Evolutionary conservation across 2,888 invertebrate genomes (phyloP).

Genomic region (Bellardia bayeri): DNA sequence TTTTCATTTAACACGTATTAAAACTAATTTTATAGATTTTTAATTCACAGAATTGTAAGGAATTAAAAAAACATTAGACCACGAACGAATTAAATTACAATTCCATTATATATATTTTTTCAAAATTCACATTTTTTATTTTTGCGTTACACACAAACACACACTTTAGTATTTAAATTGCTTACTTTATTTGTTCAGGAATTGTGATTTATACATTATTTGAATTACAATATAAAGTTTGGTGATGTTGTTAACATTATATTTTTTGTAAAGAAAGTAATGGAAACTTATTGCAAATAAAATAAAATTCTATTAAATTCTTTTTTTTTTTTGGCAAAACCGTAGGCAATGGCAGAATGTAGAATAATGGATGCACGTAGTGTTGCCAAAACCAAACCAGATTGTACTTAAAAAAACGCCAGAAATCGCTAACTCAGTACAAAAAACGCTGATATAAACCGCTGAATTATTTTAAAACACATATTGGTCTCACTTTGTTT

Average conservation of each 20-base stretch:
- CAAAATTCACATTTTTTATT: conserved; percentile 64
- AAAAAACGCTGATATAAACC: no score
- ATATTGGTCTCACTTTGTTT: no score
- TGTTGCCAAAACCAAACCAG: no score
- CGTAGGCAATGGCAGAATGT: conserved; percentile 62
- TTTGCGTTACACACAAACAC: conserved; percentile 56
- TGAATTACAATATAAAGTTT: conserved; percentile 7
- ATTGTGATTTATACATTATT: conserved; percentile 19
- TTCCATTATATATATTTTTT: conserved; percentile 62
- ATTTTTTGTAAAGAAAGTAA: conserved; percentile 30
- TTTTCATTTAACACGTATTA: conserved; percentile 57
- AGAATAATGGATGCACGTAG: conserved; percentile 61
- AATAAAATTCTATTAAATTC: conserved; percentile 63
- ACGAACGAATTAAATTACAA: conserved; percentile 66
- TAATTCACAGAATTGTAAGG: conserved; percentile 49
- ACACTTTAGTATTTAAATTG: conserved; percentile 18
- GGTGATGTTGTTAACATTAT: conserved; percentile 21
- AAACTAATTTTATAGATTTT: conserved; percentile 61
- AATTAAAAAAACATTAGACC: conserved; percentile 48
- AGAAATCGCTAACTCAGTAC: no score
- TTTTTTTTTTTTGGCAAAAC: conserved; percentile 57
- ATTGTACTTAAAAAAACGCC: no score
- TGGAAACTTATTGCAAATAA: conserved; percentile 57
- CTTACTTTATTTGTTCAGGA: background rate
- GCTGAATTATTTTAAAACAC: no score